Evolutionary conservation across 2,888 invertebrate genomes (phyloP), one percentile per base, ranked within the genome.

Genomic region (Trissonchulus latispiculum): DNA sequence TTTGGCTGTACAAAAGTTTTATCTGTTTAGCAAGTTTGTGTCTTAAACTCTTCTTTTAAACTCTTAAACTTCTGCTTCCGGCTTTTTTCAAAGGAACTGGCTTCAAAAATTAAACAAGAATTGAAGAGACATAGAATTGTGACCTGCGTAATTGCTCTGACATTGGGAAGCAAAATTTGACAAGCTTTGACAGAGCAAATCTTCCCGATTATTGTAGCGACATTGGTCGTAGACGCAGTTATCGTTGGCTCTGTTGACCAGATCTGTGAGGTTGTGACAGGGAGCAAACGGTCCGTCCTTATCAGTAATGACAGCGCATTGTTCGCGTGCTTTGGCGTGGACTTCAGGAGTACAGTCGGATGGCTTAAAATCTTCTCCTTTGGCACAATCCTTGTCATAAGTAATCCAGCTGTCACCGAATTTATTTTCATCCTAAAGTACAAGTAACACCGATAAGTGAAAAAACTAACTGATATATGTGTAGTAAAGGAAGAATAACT

Each of bases 181-280:
- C 15, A 72, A 29, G 28, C 69, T n/a, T 15, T 23, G 29, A 35
- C 70, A 69, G 31, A 73, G 29, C 35, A 72, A 36, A 33, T 37
- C 18, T 72, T 28, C 72, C n/a, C n/a, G 1, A 36, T 72, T 36
- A 18, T 18, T n/a, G 33, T 29, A 48, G 28, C 72, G 72, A 72
- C 80, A 80, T 29, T 78, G 72, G 70, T 80, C 80, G 73, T 76
- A 79, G 36, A 78, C 75, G 72, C 80, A 80, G 73, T 78, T 76
- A 72, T 77, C 74, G 75, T 76, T 78, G 36, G 77, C 73, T 36
- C 77, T 73, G 35, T 76, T 76, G 32, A 76, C 77, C 8, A 64
- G 31, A 31, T 75, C 75, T 23, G 77, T 77, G 48, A 72, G 74
- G 1, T 67, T 62, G 31, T 77, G 74, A 72, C 79, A 80, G 23